Base-by-base conservation (phyloP, 2,888 invertebrate species). In the Lasioglossum oenotherae region DNA sequence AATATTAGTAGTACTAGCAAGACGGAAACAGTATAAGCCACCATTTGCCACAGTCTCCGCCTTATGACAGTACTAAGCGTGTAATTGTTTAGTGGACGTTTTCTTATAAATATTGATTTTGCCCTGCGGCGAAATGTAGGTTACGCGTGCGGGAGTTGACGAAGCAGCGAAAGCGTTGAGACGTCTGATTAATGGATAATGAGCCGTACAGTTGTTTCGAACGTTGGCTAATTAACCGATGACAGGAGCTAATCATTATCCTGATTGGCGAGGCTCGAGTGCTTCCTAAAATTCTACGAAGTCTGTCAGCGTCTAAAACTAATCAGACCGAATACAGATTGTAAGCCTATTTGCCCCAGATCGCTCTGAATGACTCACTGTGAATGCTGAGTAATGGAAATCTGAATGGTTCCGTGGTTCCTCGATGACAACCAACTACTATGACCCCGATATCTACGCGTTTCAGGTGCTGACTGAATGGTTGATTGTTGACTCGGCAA, bases 261-360 rank as follows among this genome's bases (percentile, higher is more conserved):
- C 38, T 38, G 69, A 69, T 35, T 67, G 69, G 10, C 19, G 23
- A 38, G 35, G 23, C 71, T n/a, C 38, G 71, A 71, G 23, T 0
- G n/a, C 4, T n/a, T n/a, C 12, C 38, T 14, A 71, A 71, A 71
- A 71, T 12, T 71, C 38, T 41, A 14, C 5, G 41, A n/a, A 14
- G 23, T 41, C 71, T 41, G 69, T 38, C 38, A 23, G 35, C 38
- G 19, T 35, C 38, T 69, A 12, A 71, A 71, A 71, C 38, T 41
- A 41, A 71, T 71, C 71, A n/a, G n/a, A 71, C 69, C 38, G 41
- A 41, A 41, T n/a, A 38, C 38, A 41, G 12, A 38, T 23, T 71
- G n/a, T 71, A 71, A 71, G 69, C 38, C 38, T 71, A 71, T 71
- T 38, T 41, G 69, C 38, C 38, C 69, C n/a, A 71, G 38, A 71